Base-by-base conservation (phyloP, 2,797 vertebrate species). In the Neosilurus mollespiculum region DNA sequence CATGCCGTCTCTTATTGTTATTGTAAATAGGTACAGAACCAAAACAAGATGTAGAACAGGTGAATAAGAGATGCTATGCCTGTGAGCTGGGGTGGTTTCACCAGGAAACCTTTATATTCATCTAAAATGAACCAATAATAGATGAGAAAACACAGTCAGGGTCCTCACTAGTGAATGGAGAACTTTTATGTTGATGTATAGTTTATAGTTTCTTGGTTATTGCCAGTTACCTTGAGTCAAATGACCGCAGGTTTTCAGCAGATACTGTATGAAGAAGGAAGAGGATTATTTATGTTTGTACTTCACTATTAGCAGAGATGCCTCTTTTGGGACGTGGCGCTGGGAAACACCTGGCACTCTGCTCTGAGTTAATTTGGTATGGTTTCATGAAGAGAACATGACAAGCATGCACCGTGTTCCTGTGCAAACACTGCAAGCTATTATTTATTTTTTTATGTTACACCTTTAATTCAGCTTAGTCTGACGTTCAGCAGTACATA, bases 401-500 rank as follows among this genome's bases (percentile, higher is more conserved):
- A 22, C 54, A 78, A 71, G 22, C 66, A 66, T 30, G 2, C 34
- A 6, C 6, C n/a, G 53, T 20, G 75, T 83, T 70, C 65, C 20
- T 14, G 56, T 70, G 65, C 30, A 78, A 83, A 83, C 75, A 78
- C 24, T 22, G 56, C 43, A 71, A 70, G 56, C 75, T 34, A 69
- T 83, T 83, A 65, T 30, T 30, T 30, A 30, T 30, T 37, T 59
- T 77, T 22, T 83, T 83, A 83, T 70, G 54, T 69, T 70, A 83
- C 59, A 20, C 22, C 69, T 81, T 14, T 34, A 37, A 34, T 69
- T 37, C 56, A 18, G 30, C 26, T 66, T 69, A 69, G 34, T 1
- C 30, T 69, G 20, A 22, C 34, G 71, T 10, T 24, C n/a, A 18
- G 15, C 37, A 37, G 16, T 37, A 34, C 16, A 76, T 54, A 76